Evolutionary conservation across 2,113 vertebrate species (phyloP).

Genomic region (Ctenodactylus gundi): DNA sequence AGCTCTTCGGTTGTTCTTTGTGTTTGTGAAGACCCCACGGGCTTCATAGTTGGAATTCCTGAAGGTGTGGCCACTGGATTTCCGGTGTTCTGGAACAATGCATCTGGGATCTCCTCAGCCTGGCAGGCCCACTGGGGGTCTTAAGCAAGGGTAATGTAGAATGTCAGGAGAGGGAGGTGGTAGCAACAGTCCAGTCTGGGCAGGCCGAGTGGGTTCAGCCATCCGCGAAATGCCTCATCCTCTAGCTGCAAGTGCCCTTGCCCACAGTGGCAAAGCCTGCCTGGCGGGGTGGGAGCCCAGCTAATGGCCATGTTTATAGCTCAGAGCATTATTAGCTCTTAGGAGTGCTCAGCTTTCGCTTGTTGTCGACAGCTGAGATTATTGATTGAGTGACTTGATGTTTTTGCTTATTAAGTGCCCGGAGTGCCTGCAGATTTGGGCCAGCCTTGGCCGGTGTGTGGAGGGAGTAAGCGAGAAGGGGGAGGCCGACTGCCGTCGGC

Average conservation of each 20-base stretch:
- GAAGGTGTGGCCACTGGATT: neutral
- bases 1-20: no score
- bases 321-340: slow-evolving; percentile 80
- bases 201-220: slow-evolving; percentile 23
- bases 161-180: neutral
- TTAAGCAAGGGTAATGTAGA: neutral
- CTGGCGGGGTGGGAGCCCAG: slow-evolving; percentile 61
- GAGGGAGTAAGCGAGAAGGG: neutral
- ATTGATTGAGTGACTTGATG: slow-evolving; percentile 80
- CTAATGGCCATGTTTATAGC: slow-evolving; percentile 78
- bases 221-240: slow-evolving; percentile 42
- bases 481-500: neutral
- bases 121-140: neutral
- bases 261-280: neutral
- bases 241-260: slow-evolving; percentile 54
- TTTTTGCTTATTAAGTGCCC: slow-evolving; percentile 78
- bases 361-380: slow-evolving; percentile 75
- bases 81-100: neutral
- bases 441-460: slow-evolving; percentile 28
- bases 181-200: neutral
- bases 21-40: neutral
- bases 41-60: neutral
- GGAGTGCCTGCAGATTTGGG: slow-evolving; percentile 70
- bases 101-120: neutral
- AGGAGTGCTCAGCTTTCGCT: slow-evolving; percentile 62